Percentiles rank a stretch among this genome's conserved stretches.
These are phyloP conservation scores for Volucella inanis DNA, from an alignment of 2,888 invertebrate species.

Conservation along the genomic window DNA sequence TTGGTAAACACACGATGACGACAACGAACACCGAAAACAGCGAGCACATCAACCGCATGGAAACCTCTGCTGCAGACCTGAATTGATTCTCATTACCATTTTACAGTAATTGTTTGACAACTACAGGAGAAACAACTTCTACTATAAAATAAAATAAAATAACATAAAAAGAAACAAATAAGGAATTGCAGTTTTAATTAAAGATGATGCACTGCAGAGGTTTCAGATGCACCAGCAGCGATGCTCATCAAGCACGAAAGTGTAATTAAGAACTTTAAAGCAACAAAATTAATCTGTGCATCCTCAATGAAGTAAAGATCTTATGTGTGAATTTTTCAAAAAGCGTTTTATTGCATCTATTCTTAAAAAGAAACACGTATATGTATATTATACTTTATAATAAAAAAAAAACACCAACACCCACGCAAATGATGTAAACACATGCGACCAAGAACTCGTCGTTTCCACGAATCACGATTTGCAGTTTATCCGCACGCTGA, in stretches of 20 bases:
- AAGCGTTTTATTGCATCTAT: too few species aligned
- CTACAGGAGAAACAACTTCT: neutral
- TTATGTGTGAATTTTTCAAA: neutral
- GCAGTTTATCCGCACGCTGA: conserved; percentile 34
- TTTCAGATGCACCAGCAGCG: conserved; percentile 1
- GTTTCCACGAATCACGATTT: conserved; percentile 26
- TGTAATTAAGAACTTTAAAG: conserved; percentile 60
- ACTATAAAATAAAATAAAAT: neutral
- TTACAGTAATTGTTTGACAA: conserved; percentile 58
- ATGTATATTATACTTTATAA: neutral
- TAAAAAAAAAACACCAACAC: conserved; percentile 5
- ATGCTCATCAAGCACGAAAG: conserved; percentile 39
- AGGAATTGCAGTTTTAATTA: conserved; percentile 66
- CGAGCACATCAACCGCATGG: conserved; percentile 35
- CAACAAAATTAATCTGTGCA: conserved; percentile 40
- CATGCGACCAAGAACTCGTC: conserved; percentile 30
- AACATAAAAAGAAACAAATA: conserved; percentile 3
- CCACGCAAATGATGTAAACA: conserved; percentile 28
- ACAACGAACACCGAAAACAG: conserved; percentile 6
- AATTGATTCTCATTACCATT: conserved; percentile 64
- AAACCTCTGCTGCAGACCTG: conserved; percentile 32
- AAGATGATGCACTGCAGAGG: conserved; percentile 60
- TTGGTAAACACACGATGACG: conserved; percentile 12
- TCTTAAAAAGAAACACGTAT: too few species aligned
- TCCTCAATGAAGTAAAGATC: conserved; percentile 7